These are phyloP conservation scores for Metallyticus violacea DNA, from an alignment of 2,888 invertebrate species.

Conservation along the genomic window DNA sequence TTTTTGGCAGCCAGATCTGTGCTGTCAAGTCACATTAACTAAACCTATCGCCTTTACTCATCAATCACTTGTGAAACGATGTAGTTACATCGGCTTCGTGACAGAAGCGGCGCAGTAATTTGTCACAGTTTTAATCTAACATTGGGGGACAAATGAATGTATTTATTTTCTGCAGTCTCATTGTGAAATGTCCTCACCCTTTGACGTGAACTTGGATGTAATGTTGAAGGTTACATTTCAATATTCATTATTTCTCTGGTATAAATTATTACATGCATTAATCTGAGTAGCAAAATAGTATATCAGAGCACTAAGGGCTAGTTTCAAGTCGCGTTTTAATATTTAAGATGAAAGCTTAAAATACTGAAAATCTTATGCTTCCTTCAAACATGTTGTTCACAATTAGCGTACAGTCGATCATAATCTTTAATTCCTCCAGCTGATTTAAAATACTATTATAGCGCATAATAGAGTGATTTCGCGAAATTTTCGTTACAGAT, in stretches of 20 bases:
- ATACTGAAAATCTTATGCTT: too few relatives aligned
- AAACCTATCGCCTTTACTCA: neutral
- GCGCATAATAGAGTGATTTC: too few relatives aligned
- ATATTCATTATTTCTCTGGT: neutral
- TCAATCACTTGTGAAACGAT: neutral
- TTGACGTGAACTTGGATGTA: too few relatives aligned
- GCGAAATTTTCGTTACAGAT: too few relatives aligned
- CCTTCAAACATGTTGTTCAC: too few relatives aligned
- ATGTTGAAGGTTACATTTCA: neutral
- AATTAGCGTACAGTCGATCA: too few relatives aligned
- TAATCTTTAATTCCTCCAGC: too few relatives aligned
- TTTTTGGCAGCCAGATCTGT: neutral
- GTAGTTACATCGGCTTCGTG: too few relatives aligned
- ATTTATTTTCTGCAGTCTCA: neutral
- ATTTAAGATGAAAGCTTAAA: too few relatives aligned
- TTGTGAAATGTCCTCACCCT: too few relatives aligned
- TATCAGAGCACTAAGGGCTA: neutral
- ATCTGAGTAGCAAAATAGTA: neutral
- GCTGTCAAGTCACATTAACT: neutral
- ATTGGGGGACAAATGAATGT: neutral
- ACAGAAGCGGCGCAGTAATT: neutral
- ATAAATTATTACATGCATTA: neutral
- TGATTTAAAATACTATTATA: too few relatives aligned
- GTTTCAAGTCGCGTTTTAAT: neutral
- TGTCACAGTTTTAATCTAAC: neutral